These are phyloP conservation scores for Muraenolepis orangiensis DNA, from an alignment of 2,797 vertebrate genomes.

Conservation along the genomic window DNA sequence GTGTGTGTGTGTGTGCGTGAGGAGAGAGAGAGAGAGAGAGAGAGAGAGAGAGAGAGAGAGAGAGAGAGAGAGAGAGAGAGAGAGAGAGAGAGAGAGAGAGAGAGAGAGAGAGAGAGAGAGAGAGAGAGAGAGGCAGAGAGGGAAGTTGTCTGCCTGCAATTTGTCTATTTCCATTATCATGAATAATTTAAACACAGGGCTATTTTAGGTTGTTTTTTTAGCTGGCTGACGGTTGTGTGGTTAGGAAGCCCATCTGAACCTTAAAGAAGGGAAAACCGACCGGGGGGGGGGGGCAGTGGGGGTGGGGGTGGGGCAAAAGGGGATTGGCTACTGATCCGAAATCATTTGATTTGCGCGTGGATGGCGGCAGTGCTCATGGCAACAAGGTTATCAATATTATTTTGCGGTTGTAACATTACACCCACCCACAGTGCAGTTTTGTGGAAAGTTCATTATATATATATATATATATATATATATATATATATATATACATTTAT, in stretches of 20 bases:
- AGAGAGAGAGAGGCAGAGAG: slow-evolving; percentile 17
- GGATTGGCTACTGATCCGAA: background rate
- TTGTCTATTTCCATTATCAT: slow-evolving; percentile 59
- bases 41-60: too few species aligned
- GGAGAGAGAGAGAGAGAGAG: too few species aligned
- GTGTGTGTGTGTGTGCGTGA: background rate
- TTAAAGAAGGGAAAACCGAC: slow-evolving; percentile 59
- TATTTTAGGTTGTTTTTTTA: slow-evolving; percentile 59
- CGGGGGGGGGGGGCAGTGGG: background rate
- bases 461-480: background rate
- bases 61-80: too few species aligned
- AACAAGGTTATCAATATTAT: background rate
- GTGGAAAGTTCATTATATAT: background rate
- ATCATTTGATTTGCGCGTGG: background rate
- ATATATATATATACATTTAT: too few species aligned
- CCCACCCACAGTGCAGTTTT: background rate
- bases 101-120: too few species aligned
- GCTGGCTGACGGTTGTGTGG: slow-evolving; percentile 49
- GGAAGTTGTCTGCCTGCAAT: slow-evolving; percentile 45
- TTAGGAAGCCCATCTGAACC: slow-evolving; percentile 50
- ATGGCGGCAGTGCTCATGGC: background rate
- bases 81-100: too few species aligned
- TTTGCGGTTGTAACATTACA: background rate
- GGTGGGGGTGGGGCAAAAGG: background rate
- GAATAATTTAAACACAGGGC: slow-evolving; percentile 64